Evolutionary conservation across 2,888 invertebrate species (phyloP), one percentile per base, ranked within the genome.

Genomic region (Agriopis aurantiaria): DNA sequence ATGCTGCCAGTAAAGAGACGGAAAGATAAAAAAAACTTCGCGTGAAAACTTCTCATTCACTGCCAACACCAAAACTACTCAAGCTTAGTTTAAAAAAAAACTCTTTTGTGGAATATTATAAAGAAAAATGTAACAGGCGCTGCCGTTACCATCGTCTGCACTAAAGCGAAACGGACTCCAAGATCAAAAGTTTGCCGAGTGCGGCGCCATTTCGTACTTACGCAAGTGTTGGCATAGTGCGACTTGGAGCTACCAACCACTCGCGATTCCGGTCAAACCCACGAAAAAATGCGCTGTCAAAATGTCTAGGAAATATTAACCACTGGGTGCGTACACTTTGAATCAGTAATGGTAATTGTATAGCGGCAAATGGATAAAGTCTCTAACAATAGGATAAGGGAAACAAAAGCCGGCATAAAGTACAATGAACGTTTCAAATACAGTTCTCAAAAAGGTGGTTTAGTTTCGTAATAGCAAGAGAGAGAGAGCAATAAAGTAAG

Each of bases 81-180:
- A 46, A 56, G 11, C 8, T 53, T 43, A 49, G 33, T 12, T n/a
- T 43, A 10, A 23, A 23, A 23, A 17, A 41, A 62, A 33, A 7
- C 14, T 4, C 43, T 17, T n/a, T 59, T 61, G 57, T 67, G 57
- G 14, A 68, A 57, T 61, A 57, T 67, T 56, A 41, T 57, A 61
- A 52, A 58, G 46, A 48, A 62, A 57, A 66, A 63, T 71, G 59
- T 67, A 64, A 71, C 92, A 93, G 93, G 91, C 91, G 61, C 81
- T 82, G 68, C 84, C 82, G 56, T 80, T 94, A 74, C 92, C 93
- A 68, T 88, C 91, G 59, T 89, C 91, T 76, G 91, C 92, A 51
- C 75, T 93, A 76, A 93, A 88, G 77, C 82, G 93, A 71, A 92
- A 93, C 69, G 93, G 93, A 76, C 73, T 93, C 66, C 93, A 93